Base-by-base conservation (phyloP, 2,888 invertebrate species). In the Agonopterix arenella region DNA sequence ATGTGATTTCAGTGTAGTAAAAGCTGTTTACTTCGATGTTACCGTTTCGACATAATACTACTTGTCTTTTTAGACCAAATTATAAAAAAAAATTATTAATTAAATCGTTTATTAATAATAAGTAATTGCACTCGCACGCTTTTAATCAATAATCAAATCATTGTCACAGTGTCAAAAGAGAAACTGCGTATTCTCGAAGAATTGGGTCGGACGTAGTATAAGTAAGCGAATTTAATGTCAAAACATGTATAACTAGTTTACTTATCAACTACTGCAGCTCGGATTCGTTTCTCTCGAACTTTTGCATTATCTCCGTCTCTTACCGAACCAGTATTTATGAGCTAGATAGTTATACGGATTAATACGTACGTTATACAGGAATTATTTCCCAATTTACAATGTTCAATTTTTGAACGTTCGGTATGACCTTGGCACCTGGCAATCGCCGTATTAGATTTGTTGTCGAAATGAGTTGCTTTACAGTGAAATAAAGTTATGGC, bases 161-260 rank as follows among this genome's bases (percentile, higher is more conserved):
- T 57, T 62, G 58, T 58, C 60, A 59, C 52, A 47, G 59, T 58
- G 59, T 61, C 66, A 62, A 66, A 65, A 72, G 59, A 49, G 56
- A 61, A 66, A 61, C 60, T 57, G 60, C 59, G 46, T 59, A 65
- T 64, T 61, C 57, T n/a, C 43, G 11, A 46, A 59, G 59, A 72
- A 67, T 62, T 64, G 61, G 71, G 64, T 60, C 68, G 61, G 1
- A 18, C 2, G 18, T 36, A 50, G 52, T 51, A 44, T 53, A n/a
- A n/a, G n/a, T 52, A 44, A 44, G 44, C 47, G 48, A 47, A 44
- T 53, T 54, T 58, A 68, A 61, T 62, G 54, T 61, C 63, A 55
- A 61, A 66, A 70, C 69, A 53, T 57, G 69, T 67, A 66, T 62
- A 61, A 66, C 69, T 61, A 52, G 68, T 66, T 65, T 52, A 50